Conservation (phyloP, 2,113 vertebrate genomes). For the Phylloscopus trochiloides region DNA sequence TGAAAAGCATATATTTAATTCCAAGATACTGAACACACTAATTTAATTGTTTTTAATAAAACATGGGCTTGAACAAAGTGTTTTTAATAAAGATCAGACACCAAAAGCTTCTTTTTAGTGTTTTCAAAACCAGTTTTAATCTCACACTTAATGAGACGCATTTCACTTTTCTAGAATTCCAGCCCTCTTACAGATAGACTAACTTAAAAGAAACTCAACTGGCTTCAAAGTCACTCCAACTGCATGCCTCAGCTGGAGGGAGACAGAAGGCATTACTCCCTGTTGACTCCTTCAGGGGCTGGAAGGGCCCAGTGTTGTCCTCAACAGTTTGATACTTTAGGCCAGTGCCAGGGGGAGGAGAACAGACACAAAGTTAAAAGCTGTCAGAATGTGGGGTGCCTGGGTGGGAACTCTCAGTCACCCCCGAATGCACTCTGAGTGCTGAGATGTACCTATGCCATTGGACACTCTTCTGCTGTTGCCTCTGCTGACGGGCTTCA, state of each 20-base stretch:
- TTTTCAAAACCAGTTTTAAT: constrained; percentile 4
- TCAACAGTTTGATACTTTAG: background rate
- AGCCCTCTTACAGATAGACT: background rate
- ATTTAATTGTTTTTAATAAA: background rate
- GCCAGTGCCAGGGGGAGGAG: background rate
- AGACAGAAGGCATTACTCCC: background rate
- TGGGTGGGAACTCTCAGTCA: background rate
- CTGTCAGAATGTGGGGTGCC: background rate
- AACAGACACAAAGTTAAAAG: background rate
- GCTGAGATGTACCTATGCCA: accelerated
- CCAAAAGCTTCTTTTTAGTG: background rate
- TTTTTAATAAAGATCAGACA: constrained; percentile 24
- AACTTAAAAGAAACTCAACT: background rate
- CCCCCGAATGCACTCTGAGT: accelerated
- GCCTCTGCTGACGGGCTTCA: background rate
- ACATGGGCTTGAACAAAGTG: background rate
- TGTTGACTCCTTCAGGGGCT: background rate
- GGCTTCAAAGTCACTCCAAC: constrained; percentile 32
- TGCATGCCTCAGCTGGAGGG: constrained; percentile 1
- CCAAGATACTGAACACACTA: background rate
- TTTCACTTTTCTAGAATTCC: background rate
- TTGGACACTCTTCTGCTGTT: accelerated
- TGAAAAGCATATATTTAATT: background rate
- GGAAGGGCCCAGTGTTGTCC: background rate
- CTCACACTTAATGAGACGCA: background rate